phyloP scores from a whole-genome alignment of 2,888 invertebrate genomes.

The Bursaphelenchus okinawaensis region DNA sequence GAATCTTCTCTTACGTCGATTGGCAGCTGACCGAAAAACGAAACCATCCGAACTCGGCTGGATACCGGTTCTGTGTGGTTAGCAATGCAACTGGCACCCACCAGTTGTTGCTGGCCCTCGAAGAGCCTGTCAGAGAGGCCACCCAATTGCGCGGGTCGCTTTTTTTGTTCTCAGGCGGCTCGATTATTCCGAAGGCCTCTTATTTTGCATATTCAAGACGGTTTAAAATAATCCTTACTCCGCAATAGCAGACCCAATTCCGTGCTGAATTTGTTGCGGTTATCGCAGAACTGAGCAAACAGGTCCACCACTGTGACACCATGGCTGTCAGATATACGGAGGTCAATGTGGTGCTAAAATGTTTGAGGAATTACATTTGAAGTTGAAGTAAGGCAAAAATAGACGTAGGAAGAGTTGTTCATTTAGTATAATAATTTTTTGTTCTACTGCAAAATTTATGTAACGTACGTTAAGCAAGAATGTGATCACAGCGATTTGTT shows the following conservation, averaged over 20 bases:
- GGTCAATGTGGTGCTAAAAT: not conserved
- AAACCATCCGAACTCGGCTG: not conserved
- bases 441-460: too few species aligned
- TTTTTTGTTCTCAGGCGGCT: not conserved
- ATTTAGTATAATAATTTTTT: too few species aligned
- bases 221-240: not conserved
- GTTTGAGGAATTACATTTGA: not conserved
- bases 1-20: not conserved
- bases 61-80: not conserved
- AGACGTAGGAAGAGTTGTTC: too few species aligned
- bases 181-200: not conserved
- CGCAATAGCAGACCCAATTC: not conserved
- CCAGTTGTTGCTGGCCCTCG: not conserved
- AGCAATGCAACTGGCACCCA: not conserved
- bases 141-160: not conserved
- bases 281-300: not conserved
- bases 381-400: too few species aligned
- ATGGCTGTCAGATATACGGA: not conserved
- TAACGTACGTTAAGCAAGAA: slow-evolving; percentile 56
- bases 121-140: not conserved
- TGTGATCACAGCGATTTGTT: slow-evolving; percentile 60
- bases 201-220: not conserved
- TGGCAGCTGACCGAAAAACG: not conserved
- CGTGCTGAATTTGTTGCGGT: not conserved
- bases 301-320: not conserved